Base-by-base conservation (phyloP, 2,797 vertebrate species). In the Syngnathus acus region DNA sequence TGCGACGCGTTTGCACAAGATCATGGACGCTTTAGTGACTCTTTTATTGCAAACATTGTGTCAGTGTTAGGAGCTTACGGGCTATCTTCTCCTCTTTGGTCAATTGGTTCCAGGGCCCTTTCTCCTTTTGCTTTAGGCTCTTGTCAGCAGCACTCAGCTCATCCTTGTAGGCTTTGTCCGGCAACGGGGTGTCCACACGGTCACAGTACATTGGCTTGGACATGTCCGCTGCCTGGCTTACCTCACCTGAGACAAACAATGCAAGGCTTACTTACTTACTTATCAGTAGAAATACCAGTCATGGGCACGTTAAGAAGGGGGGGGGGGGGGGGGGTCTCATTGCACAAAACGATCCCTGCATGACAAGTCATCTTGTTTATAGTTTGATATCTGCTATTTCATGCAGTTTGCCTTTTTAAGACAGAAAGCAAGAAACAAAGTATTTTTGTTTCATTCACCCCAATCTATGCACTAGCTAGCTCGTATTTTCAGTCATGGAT, bases 71-170 rank as follows among this genome's bases (percentile, higher is more conserved):
- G 54, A 47, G 5, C 65, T 21, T 87, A 95, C 94, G 62, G 78
- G 92, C 92, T 23, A 94, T 75, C 82, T 95, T 93, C 82, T 96
- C 94, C 21, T 92, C 93, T 0, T 85, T 84, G 67, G 84, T 90
- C 69, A 96, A 90, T 73, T 90, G 81, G 60, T 68, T 74, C 94
- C 94, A 95, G 45, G 92, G 86, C 5, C 93, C 93, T 53, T 91
- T 92, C 82, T 96, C 94, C 73, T 95, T 95, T 79, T 93, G 87
- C 71, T 94, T 95, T 77, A 95, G 89, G 26, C 84, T 89, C 71
- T 67, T 75, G 63, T 95, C 92, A 3, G 82, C 78, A 0, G 81
- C 65, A 0, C 23, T 88, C 68, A 94, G 87, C 3, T 73, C 69
- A 0, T 82, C 79, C 61, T 82, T 88, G 80, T 76, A 94, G 4